These are phyloP conservation scores for Noturus placidus DNA, from an alignment of 2,113 vertebrate genomes.

Conservation along the genomic window DNA sequence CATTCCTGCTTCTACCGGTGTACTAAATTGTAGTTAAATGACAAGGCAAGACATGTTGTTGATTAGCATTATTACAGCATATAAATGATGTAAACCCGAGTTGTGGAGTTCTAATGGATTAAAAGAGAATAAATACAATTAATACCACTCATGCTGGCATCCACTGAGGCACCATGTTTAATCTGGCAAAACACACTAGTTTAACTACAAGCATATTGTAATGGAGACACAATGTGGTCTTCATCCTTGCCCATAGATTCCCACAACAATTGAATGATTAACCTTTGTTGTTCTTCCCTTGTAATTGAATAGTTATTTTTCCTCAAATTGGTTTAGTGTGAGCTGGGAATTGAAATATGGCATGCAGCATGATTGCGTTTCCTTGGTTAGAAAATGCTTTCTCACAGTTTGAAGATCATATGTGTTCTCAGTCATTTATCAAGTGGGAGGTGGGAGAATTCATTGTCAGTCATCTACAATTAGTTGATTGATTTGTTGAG, in stretches of 20 bases:
- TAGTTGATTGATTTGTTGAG: neutral
- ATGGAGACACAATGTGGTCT: conserved; percentile 10
- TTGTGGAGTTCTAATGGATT: neutral
- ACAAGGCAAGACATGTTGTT: neutral
- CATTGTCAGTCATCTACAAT: neutral
- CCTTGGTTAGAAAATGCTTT: conserved; percentile 28
- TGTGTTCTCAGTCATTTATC: neutral
- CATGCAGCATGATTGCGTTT: conserved; percentile 14
- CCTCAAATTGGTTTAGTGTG: conserved; percentile 38
- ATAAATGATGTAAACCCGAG: neutral
- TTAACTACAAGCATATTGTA: conserved; percentile 26
- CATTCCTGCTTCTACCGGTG: neutral
- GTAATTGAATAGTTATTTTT: conserved; percentile 40
- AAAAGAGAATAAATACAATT: conserved; percentile 11
- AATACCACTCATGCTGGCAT: conserved; percentile 2
- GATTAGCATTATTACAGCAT: neutral
- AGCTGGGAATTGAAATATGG: conserved; percentile 36
- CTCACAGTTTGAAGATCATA: conserved; percentile 13
- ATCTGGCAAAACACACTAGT: conserved; percentile 20
- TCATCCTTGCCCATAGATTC: neutral
- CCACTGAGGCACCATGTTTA: conserved; percentile 1
- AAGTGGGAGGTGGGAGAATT: neutral
- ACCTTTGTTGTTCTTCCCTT: conserved; percentile 42
- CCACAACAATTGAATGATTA: conserved; percentile 37
- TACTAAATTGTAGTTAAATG: neutral